Conservation (phyloP, 2,888 invertebrate genomes). For the Athalia rosae region DNA sequence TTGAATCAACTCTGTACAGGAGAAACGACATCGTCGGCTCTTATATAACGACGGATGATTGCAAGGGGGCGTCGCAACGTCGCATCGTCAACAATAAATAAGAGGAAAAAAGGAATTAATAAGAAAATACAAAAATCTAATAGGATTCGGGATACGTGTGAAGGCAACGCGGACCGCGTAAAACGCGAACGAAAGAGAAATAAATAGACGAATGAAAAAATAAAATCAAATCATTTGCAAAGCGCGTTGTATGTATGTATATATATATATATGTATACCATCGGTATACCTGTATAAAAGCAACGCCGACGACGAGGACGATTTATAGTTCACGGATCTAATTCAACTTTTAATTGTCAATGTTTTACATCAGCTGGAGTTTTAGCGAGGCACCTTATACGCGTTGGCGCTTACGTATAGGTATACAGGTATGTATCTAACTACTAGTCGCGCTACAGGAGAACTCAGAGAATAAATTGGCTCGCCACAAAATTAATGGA, state of each 20-base stretch:
- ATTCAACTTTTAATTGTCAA: constrained; percentile 44
- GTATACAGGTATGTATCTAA: constrained; percentile 7
- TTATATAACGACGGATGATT: neutral
- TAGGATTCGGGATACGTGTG: neutral
- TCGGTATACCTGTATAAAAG: neutral
- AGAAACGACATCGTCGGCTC: neutral
- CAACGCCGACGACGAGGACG: constrained; percentile 10
- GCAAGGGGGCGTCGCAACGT: neutral
- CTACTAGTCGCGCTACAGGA: neutral
- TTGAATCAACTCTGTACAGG: constrained; percentile 30
- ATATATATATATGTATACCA: too few relatives aligned
- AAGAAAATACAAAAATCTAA: neutral
- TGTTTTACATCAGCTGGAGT: constrained; percentile 37
- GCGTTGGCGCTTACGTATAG: neutral
- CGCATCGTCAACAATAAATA: constrained; percentile 14
- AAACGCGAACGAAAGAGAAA: neutral
- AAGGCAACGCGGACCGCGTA: constrained; percentile 1
- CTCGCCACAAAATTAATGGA: constrained; percentile 43
- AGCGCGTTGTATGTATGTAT: too few relatives aligned
- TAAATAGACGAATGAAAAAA: neutral
- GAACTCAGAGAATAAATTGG: constrained; percentile 35
- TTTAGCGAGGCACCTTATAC: neutral
- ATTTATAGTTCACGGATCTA: constrained; percentile 42
- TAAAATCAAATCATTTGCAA: too few relatives aligned
- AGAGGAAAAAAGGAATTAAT: neutral